Evolutionary conservation across 2,888 invertebrate genomes (phyloP).

Genomic region (Entomobrya proxima): DNA sequence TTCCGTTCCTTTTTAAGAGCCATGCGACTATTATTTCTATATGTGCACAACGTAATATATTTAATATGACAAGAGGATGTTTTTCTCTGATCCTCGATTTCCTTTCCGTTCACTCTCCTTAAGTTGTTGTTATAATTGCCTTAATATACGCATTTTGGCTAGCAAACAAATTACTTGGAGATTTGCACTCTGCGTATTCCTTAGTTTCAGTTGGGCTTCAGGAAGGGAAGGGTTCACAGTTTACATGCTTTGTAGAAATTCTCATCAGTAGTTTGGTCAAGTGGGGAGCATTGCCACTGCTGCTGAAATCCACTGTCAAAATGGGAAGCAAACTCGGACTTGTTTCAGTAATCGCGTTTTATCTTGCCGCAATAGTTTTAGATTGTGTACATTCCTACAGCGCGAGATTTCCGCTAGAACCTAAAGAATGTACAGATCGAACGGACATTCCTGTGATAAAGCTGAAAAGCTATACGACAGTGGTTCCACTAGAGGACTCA

Average conservation of each 20-base stretch:
- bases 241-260: background rate
- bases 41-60: background rate
- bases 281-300: background rate
- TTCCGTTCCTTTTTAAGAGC: conserved; percentile 29
- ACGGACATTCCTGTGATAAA: conserved; percentile 68
- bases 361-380: background rate
- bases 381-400: background rate
- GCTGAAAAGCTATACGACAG: conserved; percentile 65
- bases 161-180: conserved; percentile 45
- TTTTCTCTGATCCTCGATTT: conserved; percentile 35
- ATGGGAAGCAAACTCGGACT: conserved; percentile 20
- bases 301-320: conserved; percentile 24
- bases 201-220: conserved; percentile 52
- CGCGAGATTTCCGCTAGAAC: conserved; percentile 58
- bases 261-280: background rate
- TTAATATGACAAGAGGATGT: background rate
- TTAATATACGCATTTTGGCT: background rate
- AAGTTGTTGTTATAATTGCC: background rate
- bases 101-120: conserved; percentile 35
- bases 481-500: conserved; percentile 65
- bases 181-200: background rate
- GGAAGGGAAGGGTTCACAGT: conserved; percentile 48
- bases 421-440: conserved; percentile 60
- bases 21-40: background rate
- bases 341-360: conserved; percentile 38